phyloP scores from a whole-genome alignment of 2,888 invertebrate genomes.

The Papilio gigon region DNA sequence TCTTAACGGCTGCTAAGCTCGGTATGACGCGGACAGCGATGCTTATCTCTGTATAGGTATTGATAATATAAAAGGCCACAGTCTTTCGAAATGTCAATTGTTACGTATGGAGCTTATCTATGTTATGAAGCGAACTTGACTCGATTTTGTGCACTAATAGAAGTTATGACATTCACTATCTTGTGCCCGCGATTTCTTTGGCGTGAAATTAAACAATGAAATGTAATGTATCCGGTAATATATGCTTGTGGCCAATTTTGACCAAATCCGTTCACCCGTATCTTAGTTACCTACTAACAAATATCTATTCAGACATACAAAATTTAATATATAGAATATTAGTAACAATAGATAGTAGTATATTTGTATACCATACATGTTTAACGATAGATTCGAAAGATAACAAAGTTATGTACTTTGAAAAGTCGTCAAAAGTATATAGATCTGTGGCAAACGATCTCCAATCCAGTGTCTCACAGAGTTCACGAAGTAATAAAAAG shows the following conservation, averaged over 20 bases:
- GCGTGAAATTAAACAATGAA: no score
- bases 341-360: no score
- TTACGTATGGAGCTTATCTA: background rate
- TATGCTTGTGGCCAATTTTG: no score
- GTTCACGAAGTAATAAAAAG: conserved; percentile 55
- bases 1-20: background rate
- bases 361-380: background rate
- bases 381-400: background rate
- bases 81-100: background rate
- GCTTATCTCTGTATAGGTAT: background rate
- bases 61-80: background rate
- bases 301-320: no score
- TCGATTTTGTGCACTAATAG: background rate
- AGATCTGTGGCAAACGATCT: conserved; percentile 47
- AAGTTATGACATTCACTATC: no score
- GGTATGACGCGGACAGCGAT: background rate
- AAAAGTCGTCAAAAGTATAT: conserved; percentile 13
- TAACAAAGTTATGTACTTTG: conserved; percentile 39
- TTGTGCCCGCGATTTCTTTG: no score
- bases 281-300: no score
- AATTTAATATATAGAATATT: no score
- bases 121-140: background rate
- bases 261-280: no score
- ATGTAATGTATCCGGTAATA: no score
- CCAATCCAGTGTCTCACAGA: conserved; percentile 46